Evolutionary conservation across 2,888 invertebrate genomes (phyloP).

Genomic region (Patella caerulea): DNA sequence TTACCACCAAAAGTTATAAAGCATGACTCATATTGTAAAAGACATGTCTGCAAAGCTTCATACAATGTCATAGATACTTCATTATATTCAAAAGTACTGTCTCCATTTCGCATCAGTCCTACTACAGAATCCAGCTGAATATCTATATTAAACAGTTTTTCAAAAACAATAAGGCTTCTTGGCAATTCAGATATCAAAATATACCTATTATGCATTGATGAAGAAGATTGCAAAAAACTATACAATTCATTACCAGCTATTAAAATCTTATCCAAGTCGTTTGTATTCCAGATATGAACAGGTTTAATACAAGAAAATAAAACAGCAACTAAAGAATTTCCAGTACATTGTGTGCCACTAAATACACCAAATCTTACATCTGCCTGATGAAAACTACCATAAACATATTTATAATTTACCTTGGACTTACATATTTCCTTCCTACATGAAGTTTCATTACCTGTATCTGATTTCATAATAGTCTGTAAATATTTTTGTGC

Average conservation of each 20-base stretch:
- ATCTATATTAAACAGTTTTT: not conserved
- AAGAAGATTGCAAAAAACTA: not conserved
- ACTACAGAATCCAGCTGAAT: not conserved
- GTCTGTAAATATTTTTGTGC: too few species aligned
- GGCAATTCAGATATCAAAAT: not conserved
- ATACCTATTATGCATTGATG: not conserved
- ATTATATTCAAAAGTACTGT: not conserved
- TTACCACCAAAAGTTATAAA: not conserved
- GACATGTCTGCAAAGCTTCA: not conserved
- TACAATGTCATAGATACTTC: not conserved
- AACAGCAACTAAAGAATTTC: not conserved
- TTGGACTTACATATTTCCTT: too few species aligned
- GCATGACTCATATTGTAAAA: conserved; percentile 4
- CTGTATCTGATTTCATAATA: too few species aligned
- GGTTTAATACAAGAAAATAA: not conserved
- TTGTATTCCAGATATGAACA: not conserved
- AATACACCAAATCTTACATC: not conserved
- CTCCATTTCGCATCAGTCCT: not conserved
- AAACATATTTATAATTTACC: too few species aligned
- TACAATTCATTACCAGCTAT: not conserved
- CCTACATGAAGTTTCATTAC: too few species aligned
- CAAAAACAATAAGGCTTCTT: not conserved
- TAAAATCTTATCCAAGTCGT: not conserved
- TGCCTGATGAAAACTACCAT: not conserved
- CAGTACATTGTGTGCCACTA: not conserved